Conservation (phyloP, 2,113 vertebrate genomes). For the Thalassoma bifasciatum region DNA sequence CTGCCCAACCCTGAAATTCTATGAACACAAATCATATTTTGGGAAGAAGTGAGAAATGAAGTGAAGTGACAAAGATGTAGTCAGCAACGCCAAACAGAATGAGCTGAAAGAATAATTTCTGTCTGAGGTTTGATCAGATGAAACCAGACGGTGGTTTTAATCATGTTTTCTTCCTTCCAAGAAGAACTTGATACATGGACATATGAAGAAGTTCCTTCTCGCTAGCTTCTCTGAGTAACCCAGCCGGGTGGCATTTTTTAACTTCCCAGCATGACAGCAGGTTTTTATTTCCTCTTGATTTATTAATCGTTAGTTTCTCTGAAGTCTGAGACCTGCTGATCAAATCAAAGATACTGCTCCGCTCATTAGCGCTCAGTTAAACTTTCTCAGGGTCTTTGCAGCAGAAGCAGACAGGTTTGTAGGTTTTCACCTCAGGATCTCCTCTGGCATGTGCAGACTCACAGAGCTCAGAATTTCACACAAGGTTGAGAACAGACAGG, state of each 20-base stretch:
- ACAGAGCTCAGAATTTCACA: constrained; percentile 64
- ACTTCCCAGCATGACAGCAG: background rate
- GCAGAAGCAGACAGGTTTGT: constrained; percentile 27
- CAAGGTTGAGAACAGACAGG: constrained; percentile 16
- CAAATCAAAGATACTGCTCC: background rate
- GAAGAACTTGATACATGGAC: background rate
- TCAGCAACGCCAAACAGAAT: background rate
- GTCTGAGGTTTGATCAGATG: background rate
- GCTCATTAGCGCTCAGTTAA: constrained; percentile 5
- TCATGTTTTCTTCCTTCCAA: background rate
- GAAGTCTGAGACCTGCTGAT: background rate
- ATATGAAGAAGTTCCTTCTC: background rate
- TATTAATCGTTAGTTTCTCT: background rate
- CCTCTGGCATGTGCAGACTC: constrained; percentile 41
- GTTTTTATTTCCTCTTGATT: background rate
- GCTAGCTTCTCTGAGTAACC: background rate
- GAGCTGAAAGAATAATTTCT: background rate
- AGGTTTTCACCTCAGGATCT: constrained; percentile 47
- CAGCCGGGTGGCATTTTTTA: background rate
- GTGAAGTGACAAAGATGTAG: background rate
- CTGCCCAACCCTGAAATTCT: too few species aligned
- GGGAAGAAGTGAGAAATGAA: background rate
- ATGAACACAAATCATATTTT: background rate
- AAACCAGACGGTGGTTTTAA: background rate
- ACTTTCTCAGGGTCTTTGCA: constrained; percentile 2